phyloP scores from a whole-genome alignment of 2,888 invertebrate species.

The Balanococcus diminutus region DNA sequence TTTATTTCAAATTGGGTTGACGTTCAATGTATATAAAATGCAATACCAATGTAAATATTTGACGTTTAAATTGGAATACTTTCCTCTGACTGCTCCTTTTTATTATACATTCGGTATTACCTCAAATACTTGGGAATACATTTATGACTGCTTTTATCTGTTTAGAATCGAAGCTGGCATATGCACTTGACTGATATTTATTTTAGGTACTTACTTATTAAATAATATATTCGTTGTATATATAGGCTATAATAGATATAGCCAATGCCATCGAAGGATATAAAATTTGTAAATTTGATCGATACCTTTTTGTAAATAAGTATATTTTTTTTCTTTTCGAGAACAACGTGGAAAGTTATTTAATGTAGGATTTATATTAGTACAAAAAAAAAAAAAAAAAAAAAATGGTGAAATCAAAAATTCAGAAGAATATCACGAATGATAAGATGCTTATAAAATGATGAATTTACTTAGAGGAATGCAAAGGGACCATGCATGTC shows the following conservation, averaged over 20 bases:
- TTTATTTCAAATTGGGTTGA: background rate
- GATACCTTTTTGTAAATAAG: constrained; percentile 25
- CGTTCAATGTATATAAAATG: background rate
- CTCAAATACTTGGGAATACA: background rate
- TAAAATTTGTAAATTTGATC: background rate
- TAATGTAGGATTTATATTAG: background rate
- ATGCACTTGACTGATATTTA: constrained; percentile 20
- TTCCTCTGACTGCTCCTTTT: constrained; percentile 34
- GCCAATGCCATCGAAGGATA: background rate
- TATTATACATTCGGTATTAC: background rate
- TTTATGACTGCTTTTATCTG: background rate
- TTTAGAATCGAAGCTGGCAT: constrained; percentile 24
- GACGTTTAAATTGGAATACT: constrained; percentile 7
- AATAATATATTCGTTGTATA: background rate
- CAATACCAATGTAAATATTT: constrained; percentile 3
- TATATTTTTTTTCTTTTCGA: background rate
- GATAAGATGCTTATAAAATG: background rate
- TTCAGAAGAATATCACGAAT: background rate
- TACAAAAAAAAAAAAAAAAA: too few relatives aligned
- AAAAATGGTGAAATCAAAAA: constrained; percentile 15
- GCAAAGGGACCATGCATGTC: constrained; percentile 50
- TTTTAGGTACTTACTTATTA: background rate
- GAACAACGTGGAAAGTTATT: background rate
- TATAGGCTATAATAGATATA: background rate
- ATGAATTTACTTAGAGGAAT: constrained; percentile 32